Evolutionary conservation across 2,888 invertebrate species (phyloP).

Genomic region (Rhagonycha fulva): DNA sequence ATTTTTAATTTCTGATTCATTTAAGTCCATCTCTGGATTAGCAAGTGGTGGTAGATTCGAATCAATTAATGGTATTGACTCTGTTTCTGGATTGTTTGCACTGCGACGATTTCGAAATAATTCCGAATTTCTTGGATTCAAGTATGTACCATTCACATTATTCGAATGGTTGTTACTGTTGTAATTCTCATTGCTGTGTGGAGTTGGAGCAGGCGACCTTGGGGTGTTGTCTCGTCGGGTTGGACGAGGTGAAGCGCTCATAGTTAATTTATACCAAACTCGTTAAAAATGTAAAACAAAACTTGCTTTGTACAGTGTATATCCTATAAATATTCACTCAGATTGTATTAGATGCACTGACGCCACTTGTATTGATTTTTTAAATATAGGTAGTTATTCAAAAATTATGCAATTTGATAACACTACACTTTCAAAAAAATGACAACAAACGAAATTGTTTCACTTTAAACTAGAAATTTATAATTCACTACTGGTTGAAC

Average conservation of each 20-base stretch:
- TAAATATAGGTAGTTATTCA: neutral
- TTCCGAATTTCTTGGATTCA: slow-evolving; percentile 7
- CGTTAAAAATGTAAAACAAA: neutral
- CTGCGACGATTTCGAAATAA: slow-evolving; percentile 6
- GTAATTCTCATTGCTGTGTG: neutral
- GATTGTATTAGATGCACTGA: neutral
- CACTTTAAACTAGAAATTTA: neutral
- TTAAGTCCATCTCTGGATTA: slow-evolving; percentile 61
- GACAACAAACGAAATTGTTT: too few relatives aligned
- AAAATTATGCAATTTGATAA: neutral
- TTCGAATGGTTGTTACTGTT: neutral
- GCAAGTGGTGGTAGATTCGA: slow-evolving; percentile 51
- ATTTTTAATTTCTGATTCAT: slow-evolving; percentile 48
- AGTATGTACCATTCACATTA: neutral
- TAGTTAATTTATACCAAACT: neutral
- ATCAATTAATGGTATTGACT: slow-evolving; percentile 20
- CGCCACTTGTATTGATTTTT: neutral
- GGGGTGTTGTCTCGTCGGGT: neutral
- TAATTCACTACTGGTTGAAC: neutral
- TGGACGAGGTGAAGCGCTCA: slow-evolving; percentile 12
- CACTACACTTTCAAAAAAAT: neutral
- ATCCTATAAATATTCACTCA: neutral
- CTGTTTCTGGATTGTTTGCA: neutral
- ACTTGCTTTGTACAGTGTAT: neutral
- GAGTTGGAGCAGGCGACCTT: slow-evolving; percentile 15